A percentile compares a stretch with the other conserved stretches of the same genome.
Conservation (phyloP, 2,888 invertebrate genomes). For the Limnephilus lunatus region DNA sequence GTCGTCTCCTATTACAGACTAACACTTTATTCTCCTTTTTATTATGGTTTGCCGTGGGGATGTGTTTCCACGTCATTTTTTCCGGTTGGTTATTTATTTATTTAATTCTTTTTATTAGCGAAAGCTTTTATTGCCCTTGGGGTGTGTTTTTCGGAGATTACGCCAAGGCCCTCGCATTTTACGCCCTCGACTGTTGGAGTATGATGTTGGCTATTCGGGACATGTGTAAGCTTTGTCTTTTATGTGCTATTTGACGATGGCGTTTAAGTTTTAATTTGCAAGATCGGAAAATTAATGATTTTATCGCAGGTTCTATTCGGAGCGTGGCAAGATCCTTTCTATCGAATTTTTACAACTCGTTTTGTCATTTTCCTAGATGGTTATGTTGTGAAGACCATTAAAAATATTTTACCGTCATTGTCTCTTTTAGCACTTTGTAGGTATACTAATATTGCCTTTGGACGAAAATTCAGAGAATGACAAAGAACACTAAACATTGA, state of each 20-base stretch:
- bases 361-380: background rate
- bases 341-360: background rate
- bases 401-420: background rate
- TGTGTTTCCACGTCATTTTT: slow-evolving; percentile 59
- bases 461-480: background rate
- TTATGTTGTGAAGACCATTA: background rate
- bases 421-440: background rate
- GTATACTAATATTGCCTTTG: background rate
- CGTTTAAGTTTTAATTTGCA: slow-evolving; percentile 40
- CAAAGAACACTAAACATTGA: background rate
- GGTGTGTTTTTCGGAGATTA: slow-evolving; percentile 67
- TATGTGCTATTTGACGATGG: slow-evolving; percentile 40
- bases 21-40: slow-evolving; percentile 65
- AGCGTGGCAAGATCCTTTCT: background rate
- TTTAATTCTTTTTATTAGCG: slow-evolving; percentile 67
- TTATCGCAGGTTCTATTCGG: background rate
- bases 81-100: slow-evolving; percentile 65
- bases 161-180: slow-evolving; percentile 62
- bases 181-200: slow-evolving; percentile 46
- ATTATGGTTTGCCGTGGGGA: slow-evolving; percentile 59
- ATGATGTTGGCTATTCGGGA: slow-evolving; percentile 45
- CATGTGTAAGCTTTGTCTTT: slow-evolving; percentile 51
- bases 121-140: slow-evolving; percentile 65
- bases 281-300: slow-evolving; percentile 31
- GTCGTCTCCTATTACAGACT: slow-evolving; percentile 65